Evolutionary conservation across 2,888 invertebrate genomes (phyloP).

Genomic region (Campoletis raptor): DNA sequence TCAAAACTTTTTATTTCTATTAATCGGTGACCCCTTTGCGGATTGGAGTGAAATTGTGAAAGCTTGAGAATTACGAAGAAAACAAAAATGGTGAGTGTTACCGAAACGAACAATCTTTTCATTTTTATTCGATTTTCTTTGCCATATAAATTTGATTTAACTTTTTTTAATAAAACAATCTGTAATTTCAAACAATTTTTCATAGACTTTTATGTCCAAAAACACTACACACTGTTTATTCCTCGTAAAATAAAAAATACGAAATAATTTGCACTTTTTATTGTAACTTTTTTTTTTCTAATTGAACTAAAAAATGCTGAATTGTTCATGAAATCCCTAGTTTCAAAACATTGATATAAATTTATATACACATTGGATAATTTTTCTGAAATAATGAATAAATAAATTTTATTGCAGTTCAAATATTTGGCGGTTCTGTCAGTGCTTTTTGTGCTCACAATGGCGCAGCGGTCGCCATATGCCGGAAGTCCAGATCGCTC

Average conservation of each 20-base stretch:
- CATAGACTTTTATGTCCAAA: neutral
- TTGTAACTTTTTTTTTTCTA: no score
- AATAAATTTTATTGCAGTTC: conserved; percentile 69
- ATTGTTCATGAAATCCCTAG: no score
- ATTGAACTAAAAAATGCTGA: no score
- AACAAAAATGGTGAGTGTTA: conserved; percentile 39
- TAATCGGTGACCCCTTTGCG: conserved; percentile 18
- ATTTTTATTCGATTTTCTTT: neutral
- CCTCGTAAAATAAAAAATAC: neutral
- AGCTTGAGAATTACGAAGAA: conserved; percentile 9
- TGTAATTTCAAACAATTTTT: neutral
- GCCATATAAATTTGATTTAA: neutral
- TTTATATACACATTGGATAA: no score
- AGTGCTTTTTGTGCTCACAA: conserved; percentile 77
- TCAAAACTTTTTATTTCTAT: neutral
- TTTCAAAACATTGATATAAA: no score
- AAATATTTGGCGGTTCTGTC: conserved; percentile 77
- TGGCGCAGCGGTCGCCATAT: conserved; percentile 89
- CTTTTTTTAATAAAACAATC: neutral
- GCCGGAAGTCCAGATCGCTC: conserved; percentile 88
- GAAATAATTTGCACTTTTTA: neutral
- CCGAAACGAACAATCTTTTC: neutral
- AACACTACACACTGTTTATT: neutral
- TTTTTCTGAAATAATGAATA: neutral
- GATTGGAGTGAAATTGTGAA: conserved; percentile 51